These are phyloP conservation scores for Andrena minutula DNA, from an alignment of 2,888 invertebrate genomes.

Conservation along the genomic window DNA sequence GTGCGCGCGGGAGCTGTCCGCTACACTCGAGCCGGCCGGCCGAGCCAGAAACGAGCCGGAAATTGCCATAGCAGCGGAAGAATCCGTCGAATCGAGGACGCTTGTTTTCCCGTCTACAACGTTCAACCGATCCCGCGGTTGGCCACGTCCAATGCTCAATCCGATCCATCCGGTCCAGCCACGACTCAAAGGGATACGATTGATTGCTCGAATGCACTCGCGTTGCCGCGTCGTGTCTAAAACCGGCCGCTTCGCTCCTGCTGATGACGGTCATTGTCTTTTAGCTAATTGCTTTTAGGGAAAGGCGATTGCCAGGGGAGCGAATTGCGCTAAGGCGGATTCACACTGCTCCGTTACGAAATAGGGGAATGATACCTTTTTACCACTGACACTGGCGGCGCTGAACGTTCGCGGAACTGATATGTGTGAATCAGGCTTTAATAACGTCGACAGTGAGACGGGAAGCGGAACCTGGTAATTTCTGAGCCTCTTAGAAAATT, in stretches of 20 bases:
- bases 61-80: slow-evolving; percentile 69
- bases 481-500: too few relatives aligned
- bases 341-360: too few relatives aligned
- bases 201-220: slow-evolving; percentile 43
- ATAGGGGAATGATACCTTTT: too few relatives aligned
- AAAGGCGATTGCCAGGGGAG: not conserved
- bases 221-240: slow-evolving; percentile 1
- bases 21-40: slow-evolving; percentile 19
- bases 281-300: slow-evolving; percentile 12
- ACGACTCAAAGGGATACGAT: slow-evolving; percentile 58
- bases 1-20: slow-evolving; percentile 6
- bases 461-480: too few relatives aligned
- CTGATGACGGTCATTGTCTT: slow-evolving; percentile 4
- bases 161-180: slow-evolving; percentile 65
- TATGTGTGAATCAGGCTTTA: too few relatives aligned
- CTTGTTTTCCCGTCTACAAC: slow-evolving; percentile 68
- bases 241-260: slow-evolving; percentile 1
- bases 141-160: slow-evolving; percentile 65
- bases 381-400: too few relatives aligned
- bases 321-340: too few relatives aligned
- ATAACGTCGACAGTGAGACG: too few relatives aligned
- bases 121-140: slow-evolving; percentile 58
- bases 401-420: too few relatives aligned
- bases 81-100: slow-evolving; percentile 70
- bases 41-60: slow-evolving; percentile 62